phyloP scores from a whole-genome alignment of 2,888 invertebrate genomes.

The Tetrapedia diversipes region DNA sequence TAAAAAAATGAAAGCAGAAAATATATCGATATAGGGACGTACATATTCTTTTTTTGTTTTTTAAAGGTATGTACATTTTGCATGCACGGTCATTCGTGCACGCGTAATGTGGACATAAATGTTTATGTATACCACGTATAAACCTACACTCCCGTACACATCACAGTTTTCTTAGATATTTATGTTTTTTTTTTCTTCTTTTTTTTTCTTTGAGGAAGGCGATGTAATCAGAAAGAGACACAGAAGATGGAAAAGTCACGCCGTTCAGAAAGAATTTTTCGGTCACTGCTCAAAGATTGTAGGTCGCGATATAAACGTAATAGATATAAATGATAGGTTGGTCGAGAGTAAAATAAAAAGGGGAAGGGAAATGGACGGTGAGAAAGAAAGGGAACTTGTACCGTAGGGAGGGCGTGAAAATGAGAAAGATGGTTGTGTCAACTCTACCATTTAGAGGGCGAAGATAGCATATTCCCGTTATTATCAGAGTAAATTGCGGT shows the following conservation, averaged over 20 bases:
- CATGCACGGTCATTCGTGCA: constrained; percentile 60
- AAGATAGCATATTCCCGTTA: constrained; percentile 3
- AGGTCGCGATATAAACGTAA: background rate
- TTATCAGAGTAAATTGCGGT: constrained; percentile 15
- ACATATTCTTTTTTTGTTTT: constrained; percentile 65
- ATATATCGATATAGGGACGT: constrained; percentile 62
- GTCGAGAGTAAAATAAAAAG: background rate
- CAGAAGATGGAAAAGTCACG: background rate
- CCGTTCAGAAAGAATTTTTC: background rate
- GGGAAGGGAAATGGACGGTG: background rate
- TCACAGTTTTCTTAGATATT: constrained; percentile 16
- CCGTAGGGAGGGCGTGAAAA: constrained; percentile 6
- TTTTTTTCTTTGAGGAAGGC: background rate
- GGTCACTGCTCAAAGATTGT: background rate
- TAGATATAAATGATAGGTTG: too few species aligned
- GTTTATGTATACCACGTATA: constrained; percentile 57
- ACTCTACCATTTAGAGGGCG: constrained; percentile 2
- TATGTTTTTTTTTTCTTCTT: constrained; percentile 23
- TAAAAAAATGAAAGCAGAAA: constrained; percentile 55
- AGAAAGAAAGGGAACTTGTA: background rate
- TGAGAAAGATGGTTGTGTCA: constrained; percentile 23
- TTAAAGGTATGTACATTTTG: constrained; percentile 60
- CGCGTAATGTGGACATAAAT: constrained; percentile 55
- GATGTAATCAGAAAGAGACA: background rate
- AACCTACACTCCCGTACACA: constrained; percentile 40